Evolutionary conservation across 1,140 invertebrate genomes (phyloP), one percentile per base, ranked within the genome.

Genomic region (Psix sp.): DNA sequence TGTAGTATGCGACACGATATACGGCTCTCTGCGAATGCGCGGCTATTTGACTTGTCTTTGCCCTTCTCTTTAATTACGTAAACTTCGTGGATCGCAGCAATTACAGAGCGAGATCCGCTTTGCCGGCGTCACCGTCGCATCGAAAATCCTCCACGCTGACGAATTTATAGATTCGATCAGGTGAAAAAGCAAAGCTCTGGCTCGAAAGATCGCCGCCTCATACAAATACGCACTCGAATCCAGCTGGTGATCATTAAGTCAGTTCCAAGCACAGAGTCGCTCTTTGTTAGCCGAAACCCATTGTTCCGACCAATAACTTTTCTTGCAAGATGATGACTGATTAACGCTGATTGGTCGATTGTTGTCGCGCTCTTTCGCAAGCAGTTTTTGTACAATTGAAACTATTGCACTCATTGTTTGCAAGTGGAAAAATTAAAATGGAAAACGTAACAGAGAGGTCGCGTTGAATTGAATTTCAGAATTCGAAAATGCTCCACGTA

Each of bases 21-120:
- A 71, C 56, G 57, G 49, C 66, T 71, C 66, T 71, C 26, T 3
- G 57, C 29, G 39, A 68, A 51, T 52, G 54, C 52, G 46, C 14
- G 43, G 43, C 51, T 39, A 38, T 39, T 45, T 54, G 45, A 45
- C 54, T 59, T 67, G 66, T 71, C 66, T 71, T 56, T 56, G 49
- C 45, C 26, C 40, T 54, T 70, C 65, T 70, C 65, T 48, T 70
- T 70, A 65, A 73, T 72, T 72, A 72, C 68, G 52, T 54, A 59
- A 65, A 65, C 15, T 59, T 70, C 35, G 54, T 56, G 46, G 65
- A 60, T 70, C 65, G 65, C 26, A 70, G 56, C 65, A 70, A 70
- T 59, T 70, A 70, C 63, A 57, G 63, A 39, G 57, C 57, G 52
- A 21, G 29, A 42, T 52, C 65, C 52, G 40, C 42, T 36, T 45